Evolutionary conservation across 2,888 invertebrate genomes (phyloP), one percentile per base, ranked within the genome.

Genomic region (Cephus sareptanus): DNA sequence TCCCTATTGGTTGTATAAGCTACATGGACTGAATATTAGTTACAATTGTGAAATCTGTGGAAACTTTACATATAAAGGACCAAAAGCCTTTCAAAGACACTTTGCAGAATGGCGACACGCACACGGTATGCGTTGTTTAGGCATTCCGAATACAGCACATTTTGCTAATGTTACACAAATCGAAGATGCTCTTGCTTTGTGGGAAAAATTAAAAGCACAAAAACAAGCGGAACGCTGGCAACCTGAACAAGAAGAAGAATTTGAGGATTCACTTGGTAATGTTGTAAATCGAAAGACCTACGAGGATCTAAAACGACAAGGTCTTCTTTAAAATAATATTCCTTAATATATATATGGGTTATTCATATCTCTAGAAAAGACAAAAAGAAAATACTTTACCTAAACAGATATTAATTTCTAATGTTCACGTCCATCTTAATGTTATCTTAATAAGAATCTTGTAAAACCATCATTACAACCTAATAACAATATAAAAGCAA

Each of bases 31-130:
- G 13, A 99, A 99, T 92, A 98, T 99, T 81, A 98, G 98, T 90
- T 99, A 99, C 92, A 98, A 97, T 80, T 99, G 99, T 91, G 99
- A 99, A 92, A 99, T 99, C 83, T 99, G 99, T 91, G 99, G 99
- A 34, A 99, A 99, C 93, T 98, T 96, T 88, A 97, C 98, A 0
- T 99, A 99, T 92, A 98, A 96, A 89, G 99, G 99, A 0, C 99
- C 99, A 0, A 99, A 99, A 92, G 99, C 99, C 33, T 99, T 99
- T 92, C 99, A 99, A 92, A 94, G 99, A 75, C 99, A 99, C 92
- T 99, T 99, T 93, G 98, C 99, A 0, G 97, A 96, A 90, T 97
- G 97, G 96, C 92, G 96, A 34, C 96, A 96, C 88, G 96, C 96
- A 15, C 96, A 96, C 91, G 99, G 99, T 68, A 99, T 99, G 99